A percentile compares a stretch with the other conserved stretches of the same genome.
These are phyloP conservation scores for Spialia ferax DNA, from an alignment of 2,888 invertebrate genomes.

Conservation along the genomic window DNA sequence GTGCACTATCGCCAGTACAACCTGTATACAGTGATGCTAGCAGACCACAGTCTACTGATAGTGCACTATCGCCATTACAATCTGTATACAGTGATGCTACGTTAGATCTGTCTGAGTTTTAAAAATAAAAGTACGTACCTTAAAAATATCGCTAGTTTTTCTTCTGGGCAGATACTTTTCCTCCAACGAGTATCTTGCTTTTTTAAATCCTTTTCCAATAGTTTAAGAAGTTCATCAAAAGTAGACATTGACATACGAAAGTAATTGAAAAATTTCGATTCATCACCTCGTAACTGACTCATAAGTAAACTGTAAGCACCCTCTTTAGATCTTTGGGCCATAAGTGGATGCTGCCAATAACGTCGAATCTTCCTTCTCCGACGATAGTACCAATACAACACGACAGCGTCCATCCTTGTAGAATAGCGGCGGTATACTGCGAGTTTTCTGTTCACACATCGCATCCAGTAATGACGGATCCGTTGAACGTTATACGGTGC, in stretches of 20 bases:
- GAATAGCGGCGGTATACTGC: slow-evolving; percentile 32
- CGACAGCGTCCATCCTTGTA: slow-evolving; percentile 37
- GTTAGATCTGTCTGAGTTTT: slow-evolving; percentile 42
- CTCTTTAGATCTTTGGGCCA: slow-evolving; percentile 41
- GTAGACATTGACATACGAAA: slow-evolving; percentile 18
- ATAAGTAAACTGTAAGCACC: slow-evolving; percentile 40
- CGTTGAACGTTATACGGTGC: background rate
- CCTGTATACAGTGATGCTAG: background rate
- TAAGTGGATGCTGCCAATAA: slow-evolving; percentile 46
- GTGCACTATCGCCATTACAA: slow-evolving; percentile 30
- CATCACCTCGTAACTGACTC: slow-evolving; percentile 9
- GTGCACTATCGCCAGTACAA: background rate
- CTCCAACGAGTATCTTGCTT: slow-evolving; percentile 14
- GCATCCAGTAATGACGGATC: slow-evolving; percentile 44
- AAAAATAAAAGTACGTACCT: slow-evolving; percentile 38
- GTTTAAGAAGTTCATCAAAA: slow-evolving; percentile 24
- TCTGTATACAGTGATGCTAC: slow-evolving; percentile 41
- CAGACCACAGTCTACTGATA: slow-evolving; percentile 41
- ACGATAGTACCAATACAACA: slow-evolving; percentile 43
- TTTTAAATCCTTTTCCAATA: slow-evolving; percentile 19
- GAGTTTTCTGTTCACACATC: slow-evolving; percentile 42
- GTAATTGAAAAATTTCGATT: slow-evolving; percentile 14
- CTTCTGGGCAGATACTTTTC: slow-evolving; percentile 44
- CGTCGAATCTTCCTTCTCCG: slow-evolving; percentile 47
- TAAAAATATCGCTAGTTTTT: slow-evolving; percentile 46